These are phyloP conservation scores for Tyrannus savana DNA, from an alignment of 2,113 vertebrate species.

Conservation along the genomic window DNA sequence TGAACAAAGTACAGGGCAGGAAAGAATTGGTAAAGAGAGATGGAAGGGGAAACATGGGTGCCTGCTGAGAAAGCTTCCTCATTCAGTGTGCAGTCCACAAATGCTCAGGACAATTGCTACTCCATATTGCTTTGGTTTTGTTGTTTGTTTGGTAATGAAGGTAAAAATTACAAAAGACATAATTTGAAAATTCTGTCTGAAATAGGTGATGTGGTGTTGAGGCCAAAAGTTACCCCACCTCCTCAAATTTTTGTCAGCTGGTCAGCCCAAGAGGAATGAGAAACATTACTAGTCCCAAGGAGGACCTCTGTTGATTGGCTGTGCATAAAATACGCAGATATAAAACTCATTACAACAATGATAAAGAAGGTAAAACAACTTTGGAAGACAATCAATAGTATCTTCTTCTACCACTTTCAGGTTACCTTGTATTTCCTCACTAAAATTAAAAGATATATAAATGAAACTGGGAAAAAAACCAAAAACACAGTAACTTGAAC, in stretches of 20 bases:
- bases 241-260: not conserved
- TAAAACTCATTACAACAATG: not conserved
- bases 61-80: not conserved
- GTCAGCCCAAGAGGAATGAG: not conserved
- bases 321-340: not conserved
- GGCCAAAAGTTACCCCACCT: not conserved
- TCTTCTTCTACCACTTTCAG: not conserved
- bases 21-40: not conserved
- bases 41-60: fast-evolving
- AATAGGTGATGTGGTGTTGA: not conserved
- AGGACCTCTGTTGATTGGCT: not conserved
- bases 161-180: not conserved
- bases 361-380: not conserved
- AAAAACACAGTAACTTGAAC: not conserved
- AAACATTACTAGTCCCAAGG: not conserved
- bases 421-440: not conserved
- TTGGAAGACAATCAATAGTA: not conserved
- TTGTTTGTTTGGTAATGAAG: not conserved
- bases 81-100: not conserved
- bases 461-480: not conserved
- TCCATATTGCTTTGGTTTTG: not conserved
- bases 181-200: not conserved
- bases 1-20: not conserved
- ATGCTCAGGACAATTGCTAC: not conserved
- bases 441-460: not conserved